phyloP scores from a whole-genome alignment of 2,888 invertebrate genomes.

The Carabus problematicus region DNA sequence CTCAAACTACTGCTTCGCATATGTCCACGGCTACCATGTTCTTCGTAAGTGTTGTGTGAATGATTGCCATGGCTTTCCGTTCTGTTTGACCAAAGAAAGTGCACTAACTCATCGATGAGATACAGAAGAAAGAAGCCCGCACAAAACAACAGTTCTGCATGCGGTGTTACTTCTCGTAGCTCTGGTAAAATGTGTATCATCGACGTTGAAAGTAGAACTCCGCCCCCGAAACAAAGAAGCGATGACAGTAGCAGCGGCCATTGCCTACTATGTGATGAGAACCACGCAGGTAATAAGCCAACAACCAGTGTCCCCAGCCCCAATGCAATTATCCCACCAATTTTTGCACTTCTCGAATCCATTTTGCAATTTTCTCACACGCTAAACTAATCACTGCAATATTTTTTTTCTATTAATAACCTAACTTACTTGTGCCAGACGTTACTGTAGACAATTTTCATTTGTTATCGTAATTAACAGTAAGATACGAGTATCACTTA shows the following conservation, averaged over 20 bases:
- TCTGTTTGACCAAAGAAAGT: conserved; percentile 67
- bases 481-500: neutral
- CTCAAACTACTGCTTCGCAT: conserved; percentile 21
- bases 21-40: conserved; percentile 16
- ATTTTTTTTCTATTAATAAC: conserved; percentile 3
- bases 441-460: neutral
- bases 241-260: conserved; percentile 72
- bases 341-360: conserved; percentile 66
- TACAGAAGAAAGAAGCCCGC: conserved; percentile 76
- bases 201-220: conserved; percentile 79
- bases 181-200: conserved; percentile 84
- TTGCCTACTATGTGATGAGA: conserved; percentile 66
- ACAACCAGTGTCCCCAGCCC: conserved; percentile 73
- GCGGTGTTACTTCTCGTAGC: conserved; percentile 67
- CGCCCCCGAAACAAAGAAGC: conserved; percentile 81
- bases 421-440: conserved; percentile 3
- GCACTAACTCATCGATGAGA: conserved; percentile 75
- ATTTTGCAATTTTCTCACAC: conserved; percentile 52
- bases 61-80: conserved; percentile 46
- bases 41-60: conserved; percentile 20
- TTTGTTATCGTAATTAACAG: neutral
- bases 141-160: conserved; percentile 72
- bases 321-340: conserved; percentile 70
- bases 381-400: neutral
- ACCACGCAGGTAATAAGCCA: conserved; percentile 73